phyloP scores from a whole-genome alignment of 2,888 invertebrate genomes.

The Thyatira batis region DNA sequence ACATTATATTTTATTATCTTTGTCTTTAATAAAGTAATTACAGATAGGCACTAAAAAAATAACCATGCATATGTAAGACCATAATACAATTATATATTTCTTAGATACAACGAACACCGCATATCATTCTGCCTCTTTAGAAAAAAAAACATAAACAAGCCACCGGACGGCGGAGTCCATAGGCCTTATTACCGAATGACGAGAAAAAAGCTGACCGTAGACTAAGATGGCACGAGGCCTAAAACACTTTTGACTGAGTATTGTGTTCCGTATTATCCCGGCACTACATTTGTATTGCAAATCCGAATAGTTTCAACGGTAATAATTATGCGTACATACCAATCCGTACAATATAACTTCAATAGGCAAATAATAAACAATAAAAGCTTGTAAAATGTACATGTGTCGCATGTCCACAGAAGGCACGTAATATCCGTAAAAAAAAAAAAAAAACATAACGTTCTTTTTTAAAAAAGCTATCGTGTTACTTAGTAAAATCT shows the following conservation, averaged over 20 bases:
- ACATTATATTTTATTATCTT: slow-evolving; percentile 81
- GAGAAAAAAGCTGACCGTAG: slow-evolving; percentile 1
- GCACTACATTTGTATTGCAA: slow-evolving; percentile 1
- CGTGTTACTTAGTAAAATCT: slow-evolving; percentile 65
- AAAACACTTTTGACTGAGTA: slow-evolving; percentile 32
- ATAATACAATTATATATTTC: slow-evolving; percentile 79
- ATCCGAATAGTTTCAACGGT: slow-evolving; percentile 1
- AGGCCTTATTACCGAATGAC: slow-evolving; percentile 34
- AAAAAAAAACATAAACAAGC: slow-evolving; percentile 16
- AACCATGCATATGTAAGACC: slow-evolving; percentile 81
- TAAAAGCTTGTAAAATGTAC: slow-evolving; percentile 56
- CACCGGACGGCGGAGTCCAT: slow-evolving; percentile 15
- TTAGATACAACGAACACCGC: slow-evolving; percentile 73
- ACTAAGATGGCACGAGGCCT: slow-evolving; percentile 33
- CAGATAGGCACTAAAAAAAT: slow-evolving; percentile 82
- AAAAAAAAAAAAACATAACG: slow-evolving; percentile 42
- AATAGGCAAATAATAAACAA: slow-evolving; percentile 47
- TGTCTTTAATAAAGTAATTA: slow-evolving; percentile 83
- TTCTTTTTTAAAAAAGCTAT: slow-evolving; percentile 74
- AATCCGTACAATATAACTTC: slow-evolving; percentile 9
- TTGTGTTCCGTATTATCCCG: slow-evolving; percentile 19
- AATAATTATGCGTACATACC: slow-evolving; percentile 7
- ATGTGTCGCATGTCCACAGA: slow-evolving; percentile 58
- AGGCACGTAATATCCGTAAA: slow-evolving; percentile 75
- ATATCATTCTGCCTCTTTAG: slow-evolving; percentile 35